phyloP scores from a whole-genome alignment of 2,797 vertebrate genomes.

The Chiloscyllium punctatum region DNA sequence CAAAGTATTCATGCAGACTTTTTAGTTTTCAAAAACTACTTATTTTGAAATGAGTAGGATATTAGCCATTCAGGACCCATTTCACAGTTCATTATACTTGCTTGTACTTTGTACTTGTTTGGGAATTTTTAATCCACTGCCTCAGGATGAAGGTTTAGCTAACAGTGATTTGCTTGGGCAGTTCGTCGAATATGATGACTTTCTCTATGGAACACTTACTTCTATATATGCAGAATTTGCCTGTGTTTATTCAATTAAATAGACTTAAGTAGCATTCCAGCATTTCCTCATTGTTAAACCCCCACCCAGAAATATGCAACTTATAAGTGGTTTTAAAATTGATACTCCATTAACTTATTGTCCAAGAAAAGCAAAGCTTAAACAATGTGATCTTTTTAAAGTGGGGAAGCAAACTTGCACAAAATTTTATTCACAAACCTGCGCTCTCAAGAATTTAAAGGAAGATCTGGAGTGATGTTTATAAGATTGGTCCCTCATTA shows the following conservation, averaged over 20 bases:
- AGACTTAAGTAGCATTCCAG: not conserved
- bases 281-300: not conserved
- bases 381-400: not conserved
- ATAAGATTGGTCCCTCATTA: not conserved
- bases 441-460: not conserved
- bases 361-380: no score
- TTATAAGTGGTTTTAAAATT: not conserved
- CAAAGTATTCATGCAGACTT: not conserved
- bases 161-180: not conserved
- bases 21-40: not conserved
- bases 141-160: not conserved
- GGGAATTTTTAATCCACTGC: not conserved
- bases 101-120: not conserved
- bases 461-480: not conserved
- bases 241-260: not conserved
- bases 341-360: not conserved
- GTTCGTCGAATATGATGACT: not conserved
- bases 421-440: not conserved
- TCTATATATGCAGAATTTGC: not conserved
- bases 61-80: not conserved
- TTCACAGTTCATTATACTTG: not conserved
- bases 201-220: not conserved
- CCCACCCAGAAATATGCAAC: not conserved
- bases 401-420: not conserved
- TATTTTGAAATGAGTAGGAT: not conserved